phyloP scores from a whole-genome alignment of 2,888 invertebrate species.

The Pemphredon lugubris region DNA sequence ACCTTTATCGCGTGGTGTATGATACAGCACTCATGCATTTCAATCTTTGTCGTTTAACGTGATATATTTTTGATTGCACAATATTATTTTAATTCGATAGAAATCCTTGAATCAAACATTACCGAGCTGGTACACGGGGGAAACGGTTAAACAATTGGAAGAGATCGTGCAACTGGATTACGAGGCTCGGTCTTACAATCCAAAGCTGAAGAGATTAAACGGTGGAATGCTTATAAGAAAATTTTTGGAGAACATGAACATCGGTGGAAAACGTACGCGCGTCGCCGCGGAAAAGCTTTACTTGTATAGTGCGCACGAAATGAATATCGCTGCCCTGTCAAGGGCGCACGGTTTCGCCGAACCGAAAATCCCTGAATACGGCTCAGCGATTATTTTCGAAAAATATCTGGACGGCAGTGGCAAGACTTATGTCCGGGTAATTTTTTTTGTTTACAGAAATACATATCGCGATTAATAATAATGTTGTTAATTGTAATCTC shows the following conservation, averaged over 20 bases:
- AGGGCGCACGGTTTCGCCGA: slow-evolving; percentile 52
- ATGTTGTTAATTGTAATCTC: too few relatives aligned
- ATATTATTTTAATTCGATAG: slow-evolving; percentile 40
- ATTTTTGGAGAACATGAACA: slow-evolving; percentile 52
- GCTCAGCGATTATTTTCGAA: slow-evolving; percentile 63
- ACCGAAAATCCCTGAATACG: slow-evolving; percentile 53
- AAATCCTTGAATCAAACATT: slow-evolving; percentile 47
- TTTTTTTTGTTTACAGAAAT: too few relatives aligned
- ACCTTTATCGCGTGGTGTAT: too few relatives aligned
- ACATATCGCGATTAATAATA: too few relatives aligned
- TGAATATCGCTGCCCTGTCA: slow-evolving; percentile 57
- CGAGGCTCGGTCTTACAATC: slow-evolving; percentile 41
- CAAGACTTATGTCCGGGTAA: slow-evolving; percentile 59
- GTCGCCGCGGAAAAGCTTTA: too few relatives aligned
- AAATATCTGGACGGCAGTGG: slow-evolving; percentile 48
- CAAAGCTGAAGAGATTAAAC: slow-evolving; percentile 40
- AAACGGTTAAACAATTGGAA: slow-evolving; percentile 29
- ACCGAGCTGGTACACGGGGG: slow-evolving; percentile 60
- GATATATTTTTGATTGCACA: not conserved
- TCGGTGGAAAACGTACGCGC: too few relatives aligned
- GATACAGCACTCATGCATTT: too few relatives aligned
- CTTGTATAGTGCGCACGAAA: slow-evolving; percentile 56
- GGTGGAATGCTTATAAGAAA: slow-evolving; percentile 48
- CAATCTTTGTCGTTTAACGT: not conserved
- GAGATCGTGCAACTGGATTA: slow-evolving; percentile 12